Percentiles rank a stretch among this genome's conserved stretches.
Evolutionary conservation across 2,113 vertebrate genomes (phyloP).

Genomic region (Neogobius melanostomus): DNA sequence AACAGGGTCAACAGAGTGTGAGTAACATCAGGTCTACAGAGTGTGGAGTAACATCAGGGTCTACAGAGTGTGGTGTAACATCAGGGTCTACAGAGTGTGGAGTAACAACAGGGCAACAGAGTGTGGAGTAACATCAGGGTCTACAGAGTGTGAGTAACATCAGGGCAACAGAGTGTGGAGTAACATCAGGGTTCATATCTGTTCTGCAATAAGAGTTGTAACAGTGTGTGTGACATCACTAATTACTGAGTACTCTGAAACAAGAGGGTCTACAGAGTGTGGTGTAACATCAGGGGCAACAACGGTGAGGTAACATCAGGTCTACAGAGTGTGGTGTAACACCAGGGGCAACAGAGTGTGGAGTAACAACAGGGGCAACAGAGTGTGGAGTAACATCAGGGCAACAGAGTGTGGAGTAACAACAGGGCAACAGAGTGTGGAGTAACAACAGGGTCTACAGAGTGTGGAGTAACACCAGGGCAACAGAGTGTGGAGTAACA

Average conservation of each 20-base stretch:
- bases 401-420: conserved; percentile 17
- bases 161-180: not conserved
- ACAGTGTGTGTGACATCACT: not conserved
- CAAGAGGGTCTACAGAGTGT: not conserved
- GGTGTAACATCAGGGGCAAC: not conserved
- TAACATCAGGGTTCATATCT: not conserved
- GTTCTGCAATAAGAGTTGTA: not conserved
- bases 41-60: not conserved
- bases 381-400: conserved; percentile 13
- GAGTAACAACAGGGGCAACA: conserved; percentile 1
- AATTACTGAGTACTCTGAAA: conserved; percentile 18
- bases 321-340: not conserved
- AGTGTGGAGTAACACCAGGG: conserved; percentile 10
- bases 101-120: not conserved
- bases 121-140: not conserved
- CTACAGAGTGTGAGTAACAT: not conserved
- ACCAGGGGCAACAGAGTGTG: not conserved
- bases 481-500: not conserved
- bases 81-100: conserved; percentile 1
- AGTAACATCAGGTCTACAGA: conserved; percentile 5
- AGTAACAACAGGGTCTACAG: conserved; percentile 5
- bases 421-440: not conserved
- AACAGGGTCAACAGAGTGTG: conserved; percentile 14
- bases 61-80: conserved; percentile 18
- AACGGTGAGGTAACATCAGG: not conserved